phyloP scores from a whole-genome alignment of 2,113 vertebrate species.

The Jacana jacana region DNA sequence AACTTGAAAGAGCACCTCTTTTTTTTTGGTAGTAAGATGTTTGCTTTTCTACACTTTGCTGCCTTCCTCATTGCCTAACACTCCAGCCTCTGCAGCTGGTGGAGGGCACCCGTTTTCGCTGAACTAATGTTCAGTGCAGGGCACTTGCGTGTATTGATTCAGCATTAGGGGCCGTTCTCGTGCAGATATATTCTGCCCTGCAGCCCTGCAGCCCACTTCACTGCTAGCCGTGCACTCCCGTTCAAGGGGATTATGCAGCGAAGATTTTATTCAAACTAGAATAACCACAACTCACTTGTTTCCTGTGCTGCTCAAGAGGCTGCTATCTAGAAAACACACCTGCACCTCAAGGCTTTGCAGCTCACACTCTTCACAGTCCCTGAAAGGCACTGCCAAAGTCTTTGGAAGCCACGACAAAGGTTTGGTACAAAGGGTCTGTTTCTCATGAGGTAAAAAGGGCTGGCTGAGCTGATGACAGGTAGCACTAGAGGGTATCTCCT shows the following conservation, averaged over 20 bases:
- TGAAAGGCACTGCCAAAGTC: not conserved
- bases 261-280: not conserved
- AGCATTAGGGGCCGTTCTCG: not conserved
- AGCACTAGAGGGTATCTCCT: not conserved
- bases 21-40: not conserved
- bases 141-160: not conserved
- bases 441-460: not conserved
- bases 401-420: not conserved
- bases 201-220: not conserved
- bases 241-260: not conserved
- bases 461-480: fast-evolving
- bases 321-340: not conserved
- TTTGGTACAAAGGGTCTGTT: not conserved
- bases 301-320: not conserved
- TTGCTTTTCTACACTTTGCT: not conserved
- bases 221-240: not conserved
- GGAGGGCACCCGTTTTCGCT: not conserved
- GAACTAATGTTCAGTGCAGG: not conserved
- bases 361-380: not conserved
- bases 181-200: not conserved
- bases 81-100: not conserved
- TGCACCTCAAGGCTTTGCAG: not conserved
- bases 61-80: not conserved
- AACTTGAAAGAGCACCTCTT: not conserved
- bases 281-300: not conserved